Percentiles rank a stretch among this genome's conserved stretches.
phyloP scores from a whole-genome alignment of 2,113 vertebrate genomes.

The Erythrocebus patas region DNA sequence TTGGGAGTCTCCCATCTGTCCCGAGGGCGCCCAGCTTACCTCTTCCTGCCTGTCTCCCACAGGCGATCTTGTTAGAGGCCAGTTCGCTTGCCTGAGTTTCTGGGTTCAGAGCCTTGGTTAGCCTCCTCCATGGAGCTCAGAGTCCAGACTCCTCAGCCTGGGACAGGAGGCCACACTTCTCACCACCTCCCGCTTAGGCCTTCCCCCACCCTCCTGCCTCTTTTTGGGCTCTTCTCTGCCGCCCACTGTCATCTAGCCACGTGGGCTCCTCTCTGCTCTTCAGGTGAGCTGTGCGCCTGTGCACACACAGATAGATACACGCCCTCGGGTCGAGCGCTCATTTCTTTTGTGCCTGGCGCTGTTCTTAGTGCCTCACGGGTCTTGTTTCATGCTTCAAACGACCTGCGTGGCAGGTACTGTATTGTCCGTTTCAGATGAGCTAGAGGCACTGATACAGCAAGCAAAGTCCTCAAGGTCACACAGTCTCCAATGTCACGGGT shows the following conservation, averaged over 20 bases:
- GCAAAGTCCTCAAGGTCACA: neutral
- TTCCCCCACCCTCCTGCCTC: neutral
- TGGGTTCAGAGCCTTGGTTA: neutral
- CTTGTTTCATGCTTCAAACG: neutral
- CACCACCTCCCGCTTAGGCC: neutral
- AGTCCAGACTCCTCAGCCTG: neutral
- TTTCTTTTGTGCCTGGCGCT: neutral
- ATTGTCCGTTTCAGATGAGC: fast-evolving
- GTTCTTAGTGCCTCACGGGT: fast-evolving
- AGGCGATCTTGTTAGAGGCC: fast-evolving
- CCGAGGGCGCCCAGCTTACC: fast-evolving
- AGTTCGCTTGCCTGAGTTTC: neutral
- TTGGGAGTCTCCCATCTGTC: neutral
- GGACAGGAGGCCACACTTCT: neutral
- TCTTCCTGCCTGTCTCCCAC: fast-evolving
- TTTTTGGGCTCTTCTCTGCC: neutral
- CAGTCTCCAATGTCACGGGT: too few species aligned
- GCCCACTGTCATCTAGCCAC: fast-evolving
- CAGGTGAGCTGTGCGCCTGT: fast-evolving
- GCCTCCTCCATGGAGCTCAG: neutral
- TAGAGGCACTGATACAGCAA: neutral
- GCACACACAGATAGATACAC: fast-evolving
- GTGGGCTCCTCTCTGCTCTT: fast-evolving
- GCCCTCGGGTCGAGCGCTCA: fast-evolving
- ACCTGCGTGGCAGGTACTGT: neutral